These are phyloP conservation scores for Geodia barretti DNA, from an alignment of 37 sponge, comb jelly and placozoan species.

Conservation along the genomic window DNA sequence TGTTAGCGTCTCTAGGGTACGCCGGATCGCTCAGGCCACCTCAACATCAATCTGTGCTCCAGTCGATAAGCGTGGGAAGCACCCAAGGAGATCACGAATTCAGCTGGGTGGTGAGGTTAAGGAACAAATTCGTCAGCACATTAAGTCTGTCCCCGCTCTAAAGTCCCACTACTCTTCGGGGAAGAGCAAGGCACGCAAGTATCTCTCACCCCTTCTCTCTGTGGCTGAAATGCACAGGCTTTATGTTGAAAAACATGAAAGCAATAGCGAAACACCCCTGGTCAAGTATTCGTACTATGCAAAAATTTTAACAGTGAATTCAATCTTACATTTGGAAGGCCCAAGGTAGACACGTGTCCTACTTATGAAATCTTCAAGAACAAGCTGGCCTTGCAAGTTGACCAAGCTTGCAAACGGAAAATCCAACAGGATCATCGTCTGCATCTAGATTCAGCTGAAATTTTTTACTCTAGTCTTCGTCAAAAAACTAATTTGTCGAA, in stretches of 20 bases:
- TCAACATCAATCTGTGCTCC: not conserved
- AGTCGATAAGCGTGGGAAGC: not conserved
- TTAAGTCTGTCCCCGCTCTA: not conserved
- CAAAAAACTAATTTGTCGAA: not conserved
- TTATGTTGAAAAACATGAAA: not conserved
- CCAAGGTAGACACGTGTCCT: conserved; percentile 10
- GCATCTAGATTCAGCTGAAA: not conserved
- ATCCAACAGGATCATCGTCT: not conserved
- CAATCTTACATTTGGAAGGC: conserved; percentile 2
- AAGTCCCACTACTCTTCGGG: conserved; percentile 6
- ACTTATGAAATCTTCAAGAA: not conserved
- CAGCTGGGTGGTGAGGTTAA: not conserved
- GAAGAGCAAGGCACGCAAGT: not conserved
- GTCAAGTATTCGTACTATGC: conserved; percentile 9
- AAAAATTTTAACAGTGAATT: conserved; percentile 8
- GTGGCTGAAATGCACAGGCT: conserved; percentile 21
- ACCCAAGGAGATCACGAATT: not conserved
- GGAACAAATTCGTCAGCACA: conserved; percentile 1
- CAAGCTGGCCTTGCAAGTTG: not conserved
- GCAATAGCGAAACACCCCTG: not conserved
- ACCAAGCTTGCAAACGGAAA: not conserved
- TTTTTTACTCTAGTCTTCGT: not conserved
- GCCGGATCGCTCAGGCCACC: conserved; percentile 1
- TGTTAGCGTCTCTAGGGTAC: not conserved
- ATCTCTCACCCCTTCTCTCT: not conserved